Evolutionary conservation across 2,797 vertebrate species (phyloP), one percentile per base, ranked within the genome.

Genomic region (Parambassis ranga): DNA sequence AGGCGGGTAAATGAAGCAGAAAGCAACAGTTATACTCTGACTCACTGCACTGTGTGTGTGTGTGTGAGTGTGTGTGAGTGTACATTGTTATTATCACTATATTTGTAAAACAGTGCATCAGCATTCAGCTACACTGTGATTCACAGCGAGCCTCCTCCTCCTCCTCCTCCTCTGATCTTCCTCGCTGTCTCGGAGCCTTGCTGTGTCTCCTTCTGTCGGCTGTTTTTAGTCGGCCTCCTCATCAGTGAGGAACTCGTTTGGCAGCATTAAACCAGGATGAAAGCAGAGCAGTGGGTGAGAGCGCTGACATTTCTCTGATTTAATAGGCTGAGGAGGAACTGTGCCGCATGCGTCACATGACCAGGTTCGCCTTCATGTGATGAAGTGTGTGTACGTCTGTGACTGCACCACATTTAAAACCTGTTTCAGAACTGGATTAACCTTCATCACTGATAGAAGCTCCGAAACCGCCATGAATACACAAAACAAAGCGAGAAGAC

Each of bases 1-100:
- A 1, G 65, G 73, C 13, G 30, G 15, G 2, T 51, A 71, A 75
- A 72, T 72, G 60, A 69, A 65, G 68, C 77, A 59, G 68, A 65
- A 64, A 65, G 52, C 35, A 61, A 41, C 36, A 20, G 30, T 42
- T 18, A 19, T n/a, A 38, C 38, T 46, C 10, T 59, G 48, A 67
- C 31, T 69, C 32, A 33, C 7, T 41, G 23, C 18, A 35, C 9
- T 33, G 27, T 20, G 3, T 26, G 31, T 28, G 23, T 46, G 3
- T 53, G 4, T 35, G 24, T 48, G 27, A 41, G 51, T 13, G 1
- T 48, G 5, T 30, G 22, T 42, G 20, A 41, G 44, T 36, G 24
- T 23, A 13, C 33, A 14, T 39, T 27, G 16, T 53, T 52, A 19
- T 64, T 32, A 51, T 71, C 62, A 50, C 30, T 46, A 6, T 76